Percentiles rank a stretch among this genome's conserved stretches.
Evolutionary conservation across 2,888 invertebrate species (phyloP).

Genomic region (Sisyra terminalis): DNA sequence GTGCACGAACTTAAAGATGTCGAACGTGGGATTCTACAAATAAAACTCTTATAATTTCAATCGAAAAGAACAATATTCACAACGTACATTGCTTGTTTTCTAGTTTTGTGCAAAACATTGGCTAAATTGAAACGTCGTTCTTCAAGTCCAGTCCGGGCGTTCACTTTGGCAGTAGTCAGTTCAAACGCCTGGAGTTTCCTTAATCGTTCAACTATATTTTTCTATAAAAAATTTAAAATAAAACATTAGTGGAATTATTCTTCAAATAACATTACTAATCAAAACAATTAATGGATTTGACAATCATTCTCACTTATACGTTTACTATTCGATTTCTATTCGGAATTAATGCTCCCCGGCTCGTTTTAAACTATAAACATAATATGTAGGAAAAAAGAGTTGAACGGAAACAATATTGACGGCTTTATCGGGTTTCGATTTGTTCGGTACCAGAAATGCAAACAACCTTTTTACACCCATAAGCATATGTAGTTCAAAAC

Average conservation of each 20-base stretch:
- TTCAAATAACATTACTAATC: neutral
- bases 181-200: slow-evolving; percentile 21
- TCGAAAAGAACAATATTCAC: neutral
- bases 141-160: slow-evolving; percentile 21
- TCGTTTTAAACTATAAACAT: too few relatives aligned
- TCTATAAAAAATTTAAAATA: slow-evolving; percentile 16
- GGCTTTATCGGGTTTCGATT: too few relatives aligned
- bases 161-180: slow-evolving; percentile 20
- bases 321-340: too few relatives aligned
- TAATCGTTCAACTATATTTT: slow-evolving; percentile 21
- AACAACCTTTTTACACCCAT: too few relatives aligned
- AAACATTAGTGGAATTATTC: neutral
- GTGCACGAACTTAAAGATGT: slow-evolving; percentile 21
- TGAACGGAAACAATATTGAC: too few relatives aligned
- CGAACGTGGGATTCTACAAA: slow-evolving; percentile 18
- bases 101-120: slow-evolving; percentile 22
- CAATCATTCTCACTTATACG: too few relatives aligned
- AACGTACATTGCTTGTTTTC: slow-evolving; percentile 20
- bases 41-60: too few relatives aligned
- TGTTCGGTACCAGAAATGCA: too few relatives aligned
- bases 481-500: too few relatives aligned
- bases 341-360: too few relatives aligned
- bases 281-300: too few relatives aligned
- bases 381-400: too few relatives aligned
- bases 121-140: slow-evolving; percentile 22